Base-by-base conservation (phyloP, 35 echinoderm and acorn worm genomes). In the Amphiura filiformis region DNA sequence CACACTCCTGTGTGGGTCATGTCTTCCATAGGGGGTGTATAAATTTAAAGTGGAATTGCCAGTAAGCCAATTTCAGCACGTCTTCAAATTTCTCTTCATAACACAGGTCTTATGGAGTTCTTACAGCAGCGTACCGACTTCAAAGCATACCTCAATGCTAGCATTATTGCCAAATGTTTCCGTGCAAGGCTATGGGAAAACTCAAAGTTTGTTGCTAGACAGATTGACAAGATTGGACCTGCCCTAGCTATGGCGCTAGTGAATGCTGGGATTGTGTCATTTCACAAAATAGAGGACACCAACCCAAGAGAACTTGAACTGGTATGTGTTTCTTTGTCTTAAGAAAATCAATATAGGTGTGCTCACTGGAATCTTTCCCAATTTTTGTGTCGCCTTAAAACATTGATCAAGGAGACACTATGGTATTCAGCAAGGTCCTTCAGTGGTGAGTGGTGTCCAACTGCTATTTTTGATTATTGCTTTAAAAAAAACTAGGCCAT, bases 281-380 rank as follows among this genome's bases (percentile, higher is more conserved):
- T 95, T 41, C 85, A 85, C 40, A 91, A 80, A 65, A 28, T 95
- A 22, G 84, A 91, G 56, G 78, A 88, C 23, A 95, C 90, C 5
- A 95, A 95, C 61, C 93, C 93, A 77, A 87, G 93, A 82, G 89
- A 95, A 76, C 65, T 95, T 36, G 93, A 95, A 80, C 56, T 95
- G 93, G 93, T 95, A 65, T 82, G 84, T 81, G 23, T 80, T 36
- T 11, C 20, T 52, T n/a, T n/a, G n/a, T n/a, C n/a, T n/a, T n/a
- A n/a, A 34, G 32, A 20, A 79, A 15, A 13, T 28, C 15, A 79
- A 15, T 78, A 35, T 39, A 38, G 30, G n/a, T n/a, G n/a, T n/a
- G n/a, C n/a, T n/a, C n/a, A n/a, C n/a, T n/a, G n/a, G n/a, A n/a
- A 20, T 13, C 33, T 78, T 18, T 20, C 33, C 32, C 32, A 20